Conservation (phyloP, 2,113 vertebrate species). For the Cepphus grylle region DNA sequence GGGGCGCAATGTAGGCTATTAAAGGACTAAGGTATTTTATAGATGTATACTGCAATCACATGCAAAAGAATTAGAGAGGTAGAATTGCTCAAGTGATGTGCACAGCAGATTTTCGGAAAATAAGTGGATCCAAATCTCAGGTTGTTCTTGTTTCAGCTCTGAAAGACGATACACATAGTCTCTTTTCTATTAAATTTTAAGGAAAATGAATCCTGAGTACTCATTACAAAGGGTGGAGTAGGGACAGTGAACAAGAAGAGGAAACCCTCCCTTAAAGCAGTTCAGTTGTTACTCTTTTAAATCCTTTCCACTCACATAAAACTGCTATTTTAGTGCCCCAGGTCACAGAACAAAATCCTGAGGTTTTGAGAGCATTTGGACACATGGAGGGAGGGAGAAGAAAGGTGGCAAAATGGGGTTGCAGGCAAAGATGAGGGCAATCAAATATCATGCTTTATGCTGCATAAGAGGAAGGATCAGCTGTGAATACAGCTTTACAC, state of each 20-base stretch:
- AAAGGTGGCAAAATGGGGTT: neutral
- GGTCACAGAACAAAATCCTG: slow-evolving; percentile 3
- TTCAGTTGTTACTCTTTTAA: neutral
- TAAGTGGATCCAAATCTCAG: neutral
- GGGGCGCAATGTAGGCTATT: neutral
- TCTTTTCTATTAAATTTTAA: neutral
- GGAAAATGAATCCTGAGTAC: neutral
- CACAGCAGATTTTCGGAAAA: neutral
- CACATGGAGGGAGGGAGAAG: neutral
- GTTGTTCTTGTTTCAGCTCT: neutral
- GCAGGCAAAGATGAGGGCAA: neutral
- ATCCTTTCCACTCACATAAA: neutral
- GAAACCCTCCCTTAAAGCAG: neutral
- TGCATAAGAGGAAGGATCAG: neutral
- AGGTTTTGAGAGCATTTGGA: neutral
- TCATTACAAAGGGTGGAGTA: neutral
- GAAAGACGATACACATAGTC: neutral
- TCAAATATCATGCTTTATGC: neutral
- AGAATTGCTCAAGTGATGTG: neutral
- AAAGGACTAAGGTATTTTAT: neutral
- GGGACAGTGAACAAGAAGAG: neutral
- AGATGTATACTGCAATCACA: neutral
- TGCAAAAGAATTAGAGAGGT: neutral
- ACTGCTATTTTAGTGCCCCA: neutral
- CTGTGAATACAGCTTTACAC: neutral